phyloP scores from a whole-genome alignment of 2,888 invertebrate genomes.

The Myopa tessellatipennis region DNA sequence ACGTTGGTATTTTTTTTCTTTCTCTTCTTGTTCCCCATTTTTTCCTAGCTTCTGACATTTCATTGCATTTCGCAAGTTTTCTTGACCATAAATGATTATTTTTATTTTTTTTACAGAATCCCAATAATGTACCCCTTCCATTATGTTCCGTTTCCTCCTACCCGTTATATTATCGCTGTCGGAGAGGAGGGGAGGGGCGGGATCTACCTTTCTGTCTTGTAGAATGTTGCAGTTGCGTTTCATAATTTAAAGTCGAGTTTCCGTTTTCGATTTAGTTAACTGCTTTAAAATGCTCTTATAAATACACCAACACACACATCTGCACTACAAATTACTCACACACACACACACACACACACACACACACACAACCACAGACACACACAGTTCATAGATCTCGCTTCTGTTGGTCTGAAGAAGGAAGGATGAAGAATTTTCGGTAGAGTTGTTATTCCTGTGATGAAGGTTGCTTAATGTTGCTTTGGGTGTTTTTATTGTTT shows the following conservation, averaged over 20 bases:
- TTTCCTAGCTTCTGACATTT: conserved; percentile 3
- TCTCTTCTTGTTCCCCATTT: conserved; percentile 42
- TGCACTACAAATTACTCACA: conserved; percentile 21
- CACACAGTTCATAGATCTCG: neutral
- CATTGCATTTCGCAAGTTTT: conserved; percentile 12
- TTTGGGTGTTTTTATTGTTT: conserved; percentile 27
- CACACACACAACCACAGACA: conserved; percentile 31
- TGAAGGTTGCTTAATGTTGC: conserved; percentile 39
- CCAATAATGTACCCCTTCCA: neutral
- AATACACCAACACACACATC: neutral
- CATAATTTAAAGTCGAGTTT: conserved; percentile 36
- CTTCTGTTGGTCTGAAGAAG: neutral
- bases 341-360: conserved; percentile 42
- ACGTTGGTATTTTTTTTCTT: neutral
- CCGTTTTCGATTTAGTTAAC: conserved; percentile 31
- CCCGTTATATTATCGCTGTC: neutral
- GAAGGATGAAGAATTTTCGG: neutral
- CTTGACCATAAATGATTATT: conserved; percentile 23
- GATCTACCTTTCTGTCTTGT: neutral
- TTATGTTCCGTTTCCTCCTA: neutral
- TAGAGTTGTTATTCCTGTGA: conserved; percentile 18
- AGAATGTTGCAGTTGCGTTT: conserved; percentile 1
- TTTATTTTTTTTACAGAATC: neutral
- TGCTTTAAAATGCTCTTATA: conserved; percentile 3
- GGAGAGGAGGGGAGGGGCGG: no score